A percentile compares a stretch with the other conserved stretches of the same genome.
Evolutionary conservation across 30 jellyfish, hydroid and myxozoan genomes (phyloP).

Genomic region (Pelagia noctiluca): DNA sequence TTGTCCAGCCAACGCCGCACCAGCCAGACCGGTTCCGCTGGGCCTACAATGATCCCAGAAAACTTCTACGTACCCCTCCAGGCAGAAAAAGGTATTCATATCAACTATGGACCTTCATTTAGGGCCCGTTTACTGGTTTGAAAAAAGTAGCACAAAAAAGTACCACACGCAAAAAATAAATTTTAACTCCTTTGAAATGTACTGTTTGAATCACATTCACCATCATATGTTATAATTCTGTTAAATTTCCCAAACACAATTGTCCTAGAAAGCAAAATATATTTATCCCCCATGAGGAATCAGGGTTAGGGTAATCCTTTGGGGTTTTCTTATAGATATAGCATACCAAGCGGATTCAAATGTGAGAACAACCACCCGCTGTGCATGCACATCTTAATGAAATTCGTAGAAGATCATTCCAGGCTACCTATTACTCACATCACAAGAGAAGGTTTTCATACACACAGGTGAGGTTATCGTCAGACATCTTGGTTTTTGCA

Average conservation of each 20-base stretch:
- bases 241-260: neutral
- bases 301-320: neutral
- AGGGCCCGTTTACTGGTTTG: no score
- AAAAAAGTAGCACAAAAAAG: no score
- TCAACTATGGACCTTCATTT: no score
- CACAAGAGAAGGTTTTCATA: conserved; percentile 62
- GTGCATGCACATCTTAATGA: conserved; percentile 54
- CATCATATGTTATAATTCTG: no score
- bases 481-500: no score
- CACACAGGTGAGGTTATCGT: conserved; percentile 38
- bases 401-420: conserved; percentile 55
- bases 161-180: no score
- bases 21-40: no score
- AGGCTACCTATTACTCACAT: conserved; percentile 66
- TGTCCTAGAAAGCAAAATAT: neutral
- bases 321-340: conserved; percentile 18
- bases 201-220: no score
- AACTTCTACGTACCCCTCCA: no score
- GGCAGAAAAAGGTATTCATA: no score
- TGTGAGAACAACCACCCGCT: conserved; percentile 61
- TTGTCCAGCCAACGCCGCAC: no score
- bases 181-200: neutral
- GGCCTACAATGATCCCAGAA: no score
- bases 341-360: conserved; percentile 42
- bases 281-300: neutral